Base-by-base conservation (phyloP, 2,113 vertebrate species). In the Erpornis zantholeuca region DNA sequence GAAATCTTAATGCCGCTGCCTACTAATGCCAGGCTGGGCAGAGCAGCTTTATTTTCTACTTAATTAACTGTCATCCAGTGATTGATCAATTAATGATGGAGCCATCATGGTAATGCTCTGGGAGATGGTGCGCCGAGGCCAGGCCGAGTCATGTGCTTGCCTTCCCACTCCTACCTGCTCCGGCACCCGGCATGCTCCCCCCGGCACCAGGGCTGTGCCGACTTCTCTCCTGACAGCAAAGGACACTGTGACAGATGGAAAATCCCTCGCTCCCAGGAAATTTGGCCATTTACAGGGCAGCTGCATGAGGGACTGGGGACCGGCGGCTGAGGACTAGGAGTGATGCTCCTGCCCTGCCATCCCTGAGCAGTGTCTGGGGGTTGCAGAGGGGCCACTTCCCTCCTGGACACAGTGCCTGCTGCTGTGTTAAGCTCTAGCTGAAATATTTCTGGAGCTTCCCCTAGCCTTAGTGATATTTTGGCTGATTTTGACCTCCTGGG, bases 31-130 rank as follows among this genome's bases (percentile, higher is more conserved):
- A 96, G 91, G 77, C 88, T 94, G 91, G 94, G 93, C 80, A 96
- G 94, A 96, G 96, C 88, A 86, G 94, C 96, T 96, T 96, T 96
- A 96, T 96, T 96, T 93, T 96, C 93, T 91, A 90, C 92, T 94
- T 94, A 93, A 92, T 95, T 96, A 95, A 96, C 92, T 96, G 94
- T 96, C 95, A 95, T 96, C 85, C 80, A 54, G 82, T 95, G 94
- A 96, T 93, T 92, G 94, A 97, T 97, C 95, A 95, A 95, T 96
- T 96, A 93, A 94, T 93, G 94, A 93, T 94, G 94, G 83, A 94
- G 91, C 92, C 91, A 94, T 91, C 90, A 90, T 17, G 61, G 94
- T 85, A 94, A 95, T 71, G 88, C 86, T 94, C 90, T 4, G 13
- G 90, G 75, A 96, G 92, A 92, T 7, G 65, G 88, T 96, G 83